A percentile compares a stretch with the other conserved stretches of the same genome.
phyloP scores from a whole-genome alignment of 2,113 vertebrate species.

The Calypte anna region DNA sequence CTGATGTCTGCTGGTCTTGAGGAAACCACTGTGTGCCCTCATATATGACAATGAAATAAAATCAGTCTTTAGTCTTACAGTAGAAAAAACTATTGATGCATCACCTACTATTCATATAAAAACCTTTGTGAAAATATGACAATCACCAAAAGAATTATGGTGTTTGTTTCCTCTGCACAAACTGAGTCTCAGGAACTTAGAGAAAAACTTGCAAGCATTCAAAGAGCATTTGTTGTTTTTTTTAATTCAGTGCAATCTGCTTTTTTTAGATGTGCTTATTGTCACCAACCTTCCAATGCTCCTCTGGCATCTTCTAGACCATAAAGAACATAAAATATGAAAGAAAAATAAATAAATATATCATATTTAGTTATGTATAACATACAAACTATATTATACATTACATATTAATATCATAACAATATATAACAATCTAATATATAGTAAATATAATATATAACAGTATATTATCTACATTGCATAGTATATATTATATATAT shows the following conservation, averaged over 20 bases:
- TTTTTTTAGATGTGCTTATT: neutral
- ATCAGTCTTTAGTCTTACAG: constrained; percentile 31
- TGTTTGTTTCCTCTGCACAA: neutral
- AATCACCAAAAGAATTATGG: neutral
- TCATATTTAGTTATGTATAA: too few relatives aligned
- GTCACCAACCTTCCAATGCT: neutral
- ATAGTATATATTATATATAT: too few relatives aligned
- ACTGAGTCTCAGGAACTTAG: neutral
- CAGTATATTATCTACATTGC: too few relatives aligned
- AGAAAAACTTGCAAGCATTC: neutral
- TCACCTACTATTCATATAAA: neutral
- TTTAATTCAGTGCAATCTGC: neutral
- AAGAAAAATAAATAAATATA: too few relatives aligned
- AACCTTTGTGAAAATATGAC: neutral
- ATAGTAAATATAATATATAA: too few relatives aligned
- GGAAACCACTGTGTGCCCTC: neutral
- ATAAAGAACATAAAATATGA: too few relatives aligned
- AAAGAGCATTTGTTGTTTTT: neutral
- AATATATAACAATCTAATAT: too few relatives aligned
- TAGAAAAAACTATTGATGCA: neutral
- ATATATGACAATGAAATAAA: neutral
- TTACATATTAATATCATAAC: too few relatives aligned
- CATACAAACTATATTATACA: too few relatives aligned
- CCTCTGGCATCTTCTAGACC: neutral
- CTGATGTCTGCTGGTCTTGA: constrained; percentile 9